phyloP scores from a whole-genome alignment of 2,797 vertebrate genomes.

The Phoebastria nigripes region DNA sequence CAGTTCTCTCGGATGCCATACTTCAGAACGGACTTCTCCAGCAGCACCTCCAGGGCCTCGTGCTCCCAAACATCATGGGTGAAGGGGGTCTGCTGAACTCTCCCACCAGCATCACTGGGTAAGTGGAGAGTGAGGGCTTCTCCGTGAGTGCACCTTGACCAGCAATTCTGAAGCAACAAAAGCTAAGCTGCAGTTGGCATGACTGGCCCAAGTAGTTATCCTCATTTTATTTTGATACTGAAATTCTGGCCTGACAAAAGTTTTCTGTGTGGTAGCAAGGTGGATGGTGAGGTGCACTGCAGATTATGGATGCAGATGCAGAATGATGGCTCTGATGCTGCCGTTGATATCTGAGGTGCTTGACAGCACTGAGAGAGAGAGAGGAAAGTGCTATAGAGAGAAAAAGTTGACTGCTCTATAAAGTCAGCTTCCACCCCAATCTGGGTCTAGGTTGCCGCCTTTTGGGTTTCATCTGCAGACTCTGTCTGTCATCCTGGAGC shows the following conservation, averaged over 20 bases:
- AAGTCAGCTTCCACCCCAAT: not conserved
- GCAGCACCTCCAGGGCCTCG: not conserved
- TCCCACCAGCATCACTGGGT: conserved; percentile 19
- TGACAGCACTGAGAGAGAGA: not conserved
- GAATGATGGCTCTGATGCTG: not conserved
- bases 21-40: not conserved
- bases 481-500: not conserved
- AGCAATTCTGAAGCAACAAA: fast-evolving
- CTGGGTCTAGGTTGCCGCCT: not conserved
- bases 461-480: not conserved
- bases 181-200: not conserved
- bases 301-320: not conserved
- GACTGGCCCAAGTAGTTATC: fast-evolving
- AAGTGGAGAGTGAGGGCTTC: not conserved
- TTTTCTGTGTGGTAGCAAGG: not conserved
- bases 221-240: fast-evolving
- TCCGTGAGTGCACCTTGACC: not conserved
- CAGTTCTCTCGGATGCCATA: conserved; percentile 7
- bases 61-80: conserved; percentile 21
- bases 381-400: not conserved
- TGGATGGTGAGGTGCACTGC: not conserved
- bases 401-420: fast-evolving
- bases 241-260: fast-evolving
- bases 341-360: not conserved
- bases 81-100: not conserved